phyloP scores from a whole-genome alignment of 1,140 invertebrate species.

The Calephelis virginiensis region DNA sequence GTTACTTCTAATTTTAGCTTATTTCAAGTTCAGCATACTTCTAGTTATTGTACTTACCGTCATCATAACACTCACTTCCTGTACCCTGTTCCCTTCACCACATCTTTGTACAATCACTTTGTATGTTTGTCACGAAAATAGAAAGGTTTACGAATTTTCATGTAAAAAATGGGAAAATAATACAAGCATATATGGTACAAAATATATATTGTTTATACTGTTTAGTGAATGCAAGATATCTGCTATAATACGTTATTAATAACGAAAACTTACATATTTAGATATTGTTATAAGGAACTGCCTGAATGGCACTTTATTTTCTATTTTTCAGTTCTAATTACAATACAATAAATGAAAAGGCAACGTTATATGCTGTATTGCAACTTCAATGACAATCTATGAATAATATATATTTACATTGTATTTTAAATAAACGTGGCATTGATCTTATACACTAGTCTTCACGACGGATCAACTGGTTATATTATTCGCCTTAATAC shows the following conservation, averaged over 20 bases:
- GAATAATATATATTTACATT: constrained; percentile 32
- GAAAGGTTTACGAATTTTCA: no score
- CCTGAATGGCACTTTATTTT: constrained; percentile 57
- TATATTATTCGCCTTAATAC: constrained; percentile 25
- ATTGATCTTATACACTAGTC: constrained; percentile 36
- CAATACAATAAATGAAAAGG: constrained; percentile 25
- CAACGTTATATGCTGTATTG: constrained; percentile 26
- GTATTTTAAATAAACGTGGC: constrained; percentile 37
- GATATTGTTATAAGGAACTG: constrained; percentile 55
- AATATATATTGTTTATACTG: constrained; percentile 61
- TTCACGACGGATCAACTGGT: constrained; percentile 39
- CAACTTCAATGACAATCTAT: constrained; percentile 28
- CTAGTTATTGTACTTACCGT: no score
- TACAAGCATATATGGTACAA: constrained; percentile 42
- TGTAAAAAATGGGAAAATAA: constrained; percentile 20
- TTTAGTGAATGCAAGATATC: constrained; percentile 50
- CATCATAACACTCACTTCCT: no score
- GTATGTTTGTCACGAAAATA: no score
- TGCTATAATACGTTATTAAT: constrained; percentile 37
- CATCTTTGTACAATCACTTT: no score
- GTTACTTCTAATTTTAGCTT: no score
- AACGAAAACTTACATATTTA: constrained; percentile 38
- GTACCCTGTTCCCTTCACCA: no score
- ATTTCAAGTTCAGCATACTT: no score
- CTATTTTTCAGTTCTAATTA: constrained; percentile 21